Evolutionary conservation across 2,888 invertebrate genomes (phyloP).

Genomic region (Glaucopsyche alexis): DNA sequence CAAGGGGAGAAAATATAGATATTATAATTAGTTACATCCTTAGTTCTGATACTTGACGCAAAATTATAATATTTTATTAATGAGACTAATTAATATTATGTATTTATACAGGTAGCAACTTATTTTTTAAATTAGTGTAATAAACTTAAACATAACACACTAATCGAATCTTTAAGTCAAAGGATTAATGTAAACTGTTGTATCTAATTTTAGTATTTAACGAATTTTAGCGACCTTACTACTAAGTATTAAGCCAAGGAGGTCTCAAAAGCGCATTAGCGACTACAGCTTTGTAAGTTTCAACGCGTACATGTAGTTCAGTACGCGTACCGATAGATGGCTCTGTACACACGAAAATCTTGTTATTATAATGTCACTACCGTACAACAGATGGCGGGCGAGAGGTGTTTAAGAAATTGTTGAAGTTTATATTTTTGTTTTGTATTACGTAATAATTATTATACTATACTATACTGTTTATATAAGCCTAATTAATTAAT

Average conservation of each 20-base stretch:
- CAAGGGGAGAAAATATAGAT: background rate
- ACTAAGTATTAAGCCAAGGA: background rate
- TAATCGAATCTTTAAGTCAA: too few relatives aligned
- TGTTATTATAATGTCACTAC: slow-evolving; percentile 19
- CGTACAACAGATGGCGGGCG: slow-evolving; percentile 30
- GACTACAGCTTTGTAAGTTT: slow-evolving; percentile 1
- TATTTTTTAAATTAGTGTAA: too few relatives aligned
- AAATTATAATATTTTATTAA: too few relatives aligned
- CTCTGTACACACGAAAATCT: slow-evolving; percentile 39
- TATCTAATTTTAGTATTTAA: too few relatives aligned
- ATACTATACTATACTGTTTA: background rate
- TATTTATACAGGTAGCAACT: too few relatives aligned
- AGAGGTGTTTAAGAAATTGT: background rate
- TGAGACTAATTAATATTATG: too few relatives aligned
- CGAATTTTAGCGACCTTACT: too few relatives aligned
- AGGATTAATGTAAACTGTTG: too few relatives aligned
- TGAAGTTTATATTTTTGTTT: background rate
- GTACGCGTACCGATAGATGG: slow-evolving; percentile 39
- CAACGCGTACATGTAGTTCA: slow-evolving; percentile 9
- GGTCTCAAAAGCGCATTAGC: background rate
- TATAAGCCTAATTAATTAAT: background rate
- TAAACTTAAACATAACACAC: too few relatives aligned
- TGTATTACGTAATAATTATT: background rate
- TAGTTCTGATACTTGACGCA: background rate
- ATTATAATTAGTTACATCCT: background rate